Evolutionary conservation across 2,888 invertebrate species (phyloP).

Genomic region (Hyppa rectilinea): DNA sequence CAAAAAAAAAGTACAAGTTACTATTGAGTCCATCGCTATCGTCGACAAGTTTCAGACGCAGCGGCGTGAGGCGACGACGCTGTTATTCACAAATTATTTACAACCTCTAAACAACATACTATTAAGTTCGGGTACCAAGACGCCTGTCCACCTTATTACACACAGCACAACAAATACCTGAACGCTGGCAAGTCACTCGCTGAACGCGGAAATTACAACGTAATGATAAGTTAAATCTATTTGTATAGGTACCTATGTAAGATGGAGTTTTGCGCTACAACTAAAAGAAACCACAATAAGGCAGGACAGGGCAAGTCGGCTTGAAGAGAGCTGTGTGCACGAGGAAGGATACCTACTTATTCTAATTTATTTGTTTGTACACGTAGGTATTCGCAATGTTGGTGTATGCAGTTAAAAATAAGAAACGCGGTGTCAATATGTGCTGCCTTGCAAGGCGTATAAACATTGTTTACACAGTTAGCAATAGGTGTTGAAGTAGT

Average conservation of each 20-base stretch:
- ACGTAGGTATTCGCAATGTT: no score
- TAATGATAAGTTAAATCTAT: not conserved
- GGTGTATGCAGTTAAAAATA: no score
- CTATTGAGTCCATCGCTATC: not conserved
- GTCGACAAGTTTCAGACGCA: not conserved
- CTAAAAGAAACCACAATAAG: not conserved
- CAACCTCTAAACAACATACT: not conserved
- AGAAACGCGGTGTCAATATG: no score
- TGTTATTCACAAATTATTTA: not conserved
- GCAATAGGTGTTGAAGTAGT: no score
- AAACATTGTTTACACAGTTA: no score
- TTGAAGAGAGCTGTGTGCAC: no score
- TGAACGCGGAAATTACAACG: not conserved
- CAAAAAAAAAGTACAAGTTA: no score
- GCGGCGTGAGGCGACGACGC: not conserved
- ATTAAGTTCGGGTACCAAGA: not conserved
- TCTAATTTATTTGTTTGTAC: no score
- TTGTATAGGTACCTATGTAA: not conserved
- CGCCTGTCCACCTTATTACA: not conserved
- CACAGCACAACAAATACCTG: not conserved
- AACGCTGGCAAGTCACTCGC: not conserved
- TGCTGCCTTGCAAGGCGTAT: no score
- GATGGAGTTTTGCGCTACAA: not conserved
- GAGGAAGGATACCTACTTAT: no score
- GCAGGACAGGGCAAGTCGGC: no score